Percentiles rank a stretch among this genome's conserved stretches.
phyloP scores from a whole-genome alignment of 2,888 invertebrate species.

The Diabrotica balteata region DNA sequence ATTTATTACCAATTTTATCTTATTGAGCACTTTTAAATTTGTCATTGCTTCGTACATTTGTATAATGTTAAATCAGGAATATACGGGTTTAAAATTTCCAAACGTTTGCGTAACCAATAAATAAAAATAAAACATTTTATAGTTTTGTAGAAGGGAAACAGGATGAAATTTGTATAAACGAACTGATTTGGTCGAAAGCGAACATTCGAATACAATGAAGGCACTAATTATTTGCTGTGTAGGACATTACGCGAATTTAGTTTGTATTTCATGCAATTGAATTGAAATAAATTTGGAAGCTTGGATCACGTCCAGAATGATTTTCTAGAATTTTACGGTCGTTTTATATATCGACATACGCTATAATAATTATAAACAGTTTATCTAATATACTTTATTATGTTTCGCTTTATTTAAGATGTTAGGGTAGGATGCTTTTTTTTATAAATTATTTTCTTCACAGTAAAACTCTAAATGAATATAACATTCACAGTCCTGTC shows the following conservation, averaged over 20 bases:
- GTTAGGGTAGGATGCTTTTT: too few species aligned
- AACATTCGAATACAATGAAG: background rate
- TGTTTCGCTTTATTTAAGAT: too few species aligned
- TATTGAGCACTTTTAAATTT: too few species aligned
- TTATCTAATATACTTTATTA: too few species aligned
- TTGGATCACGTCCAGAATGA: conserved; percentile 2
- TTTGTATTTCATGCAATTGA: conserved; percentile 3
- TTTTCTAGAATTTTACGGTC: background rate
- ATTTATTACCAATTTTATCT: too few species aligned
- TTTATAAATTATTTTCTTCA: too few species aligned
- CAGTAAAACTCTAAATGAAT: too few species aligned
- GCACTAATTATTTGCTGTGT: conserved; percentile 1
- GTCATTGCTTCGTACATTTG: too few species aligned
- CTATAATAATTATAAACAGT: background rate
- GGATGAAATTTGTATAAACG: conserved; percentile 9
- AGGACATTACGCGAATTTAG: background rate
- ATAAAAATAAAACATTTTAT: background rate
- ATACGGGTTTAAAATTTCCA: too few species aligned
- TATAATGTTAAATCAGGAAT: too few species aligned
- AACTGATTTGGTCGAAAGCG: conserved; percentile 6
- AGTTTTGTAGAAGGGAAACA: conserved; percentile 5
- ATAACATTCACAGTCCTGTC: too few species aligned
- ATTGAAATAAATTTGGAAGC: background rate
- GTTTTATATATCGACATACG: background rate
- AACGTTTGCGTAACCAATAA: too few species aligned